Base-by-base conservation (phyloP, 2,888 invertebrate genomes). In the Pseudococcus jackbeardsleyi region DNA sequence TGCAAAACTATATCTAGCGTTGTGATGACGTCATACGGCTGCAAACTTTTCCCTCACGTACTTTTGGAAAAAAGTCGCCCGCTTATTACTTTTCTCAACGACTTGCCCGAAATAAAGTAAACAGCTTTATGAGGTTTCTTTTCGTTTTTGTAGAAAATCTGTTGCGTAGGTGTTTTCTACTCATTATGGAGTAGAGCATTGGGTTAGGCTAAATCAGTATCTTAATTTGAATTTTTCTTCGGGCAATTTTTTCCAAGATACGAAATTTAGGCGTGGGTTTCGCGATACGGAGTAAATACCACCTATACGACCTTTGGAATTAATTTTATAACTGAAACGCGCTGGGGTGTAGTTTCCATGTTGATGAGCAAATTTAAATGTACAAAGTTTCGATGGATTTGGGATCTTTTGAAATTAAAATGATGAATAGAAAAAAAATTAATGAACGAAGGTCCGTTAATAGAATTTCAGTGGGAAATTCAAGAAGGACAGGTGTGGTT, bases 21-120 rank as follows among this genome's bases (percentile, higher is more conserved):
- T 33, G 17, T 4, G 5, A 72, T 72, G 72, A 72, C 72, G 72
- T 72, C 72, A 72, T 72, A 72, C 72, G 33, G n/a, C 72, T 72
- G 72, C 33, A 72, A 72, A 72, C 72, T 33, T 64, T 64, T 72
- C 72, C 72, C 72, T 72, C 33, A 33, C 33, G 72, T 72, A 72
- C 17, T 72, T 72, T 72, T 72, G 15, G 11, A 72, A 72, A 68
- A 26, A 72, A 72, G 72, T 72, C 72, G 33, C 72, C 72, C 72
- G 26, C 72, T 72, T 72, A 72, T 72, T 72, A 72, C 72, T 33
- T 72, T 33, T 33, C 33, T 72, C 72, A 72, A 72, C 26, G 72
- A 72, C 72, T 72, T 72, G 72, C 72, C 33, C 33, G 33, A 72
- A 33, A 72, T 72, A 72, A 72, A 72, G 33, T 33, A 72, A 72